A percentile compares a stretch with the other conserved stretches of the same genome.
These are phyloP conservation scores for Stenodera caucasica DNA, from an alignment of 2,888 invertebrate genomes.

Conservation along the genomic window DNA sequence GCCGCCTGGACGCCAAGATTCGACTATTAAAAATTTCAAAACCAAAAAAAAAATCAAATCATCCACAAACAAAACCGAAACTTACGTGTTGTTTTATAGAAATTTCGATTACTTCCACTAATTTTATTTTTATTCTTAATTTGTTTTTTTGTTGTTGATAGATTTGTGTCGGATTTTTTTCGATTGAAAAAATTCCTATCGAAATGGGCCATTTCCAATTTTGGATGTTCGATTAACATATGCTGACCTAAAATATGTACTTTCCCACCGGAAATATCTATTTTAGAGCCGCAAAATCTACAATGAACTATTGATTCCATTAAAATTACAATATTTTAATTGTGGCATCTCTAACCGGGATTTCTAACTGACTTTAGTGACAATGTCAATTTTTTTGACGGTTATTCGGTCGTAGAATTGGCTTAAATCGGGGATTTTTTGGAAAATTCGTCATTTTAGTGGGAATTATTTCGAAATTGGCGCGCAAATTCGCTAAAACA, in stretches of 20 bases:
- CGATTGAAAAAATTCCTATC: too few relatives aligned
- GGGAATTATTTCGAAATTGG: too few relatives aligned
- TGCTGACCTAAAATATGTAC: conserved; percentile 42
- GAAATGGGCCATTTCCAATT: conserved; percentile 45
- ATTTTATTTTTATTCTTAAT: background rate
- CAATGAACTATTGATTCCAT: conserved; percentile 20
- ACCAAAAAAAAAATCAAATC: background rate
- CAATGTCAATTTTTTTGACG: conserved; percentile 2
- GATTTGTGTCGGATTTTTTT: too few relatives aligned
- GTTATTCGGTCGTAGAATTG: too few relatives aligned
- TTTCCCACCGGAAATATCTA: background rate
- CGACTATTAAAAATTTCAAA: conserved; percentile 39
- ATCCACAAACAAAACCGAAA: background rate
- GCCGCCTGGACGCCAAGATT: conserved; percentile 49
- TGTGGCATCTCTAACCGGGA: background rate
- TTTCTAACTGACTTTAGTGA: background rate
- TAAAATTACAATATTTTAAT: background rate
- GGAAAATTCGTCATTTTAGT: too few relatives aligned
- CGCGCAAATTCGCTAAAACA: too few relatives aligned
- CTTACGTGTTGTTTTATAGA: conserved; percentile 42
- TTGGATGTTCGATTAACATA: conserved; percentile 45
- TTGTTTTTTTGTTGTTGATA: background rate
- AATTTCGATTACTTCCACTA: conserved; percentile 15
- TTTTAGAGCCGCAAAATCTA: conserved; percentile 18
- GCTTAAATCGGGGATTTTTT: too few relatives aligned